These are phyloP conservation scores for Ceraclea dissimilis DNA, from an alignment of 2,888 invertebrate species.

Conservation along the genomic window DNA sequence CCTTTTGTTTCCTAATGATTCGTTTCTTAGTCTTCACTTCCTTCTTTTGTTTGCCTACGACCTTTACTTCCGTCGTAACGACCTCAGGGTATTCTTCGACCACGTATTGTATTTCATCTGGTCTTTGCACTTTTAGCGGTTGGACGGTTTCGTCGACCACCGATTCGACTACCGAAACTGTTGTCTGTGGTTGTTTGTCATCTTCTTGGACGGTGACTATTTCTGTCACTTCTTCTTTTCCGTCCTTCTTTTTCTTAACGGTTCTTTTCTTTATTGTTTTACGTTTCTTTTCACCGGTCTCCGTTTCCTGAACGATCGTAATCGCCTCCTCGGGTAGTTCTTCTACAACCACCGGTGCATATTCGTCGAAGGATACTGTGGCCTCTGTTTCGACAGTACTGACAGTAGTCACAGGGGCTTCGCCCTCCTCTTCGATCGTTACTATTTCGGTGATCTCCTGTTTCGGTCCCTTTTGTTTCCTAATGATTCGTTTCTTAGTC, in stretches of 20 bases:
- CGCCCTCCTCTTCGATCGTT: conserved; percentile 37
- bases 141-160: background rate
- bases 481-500: conserved; percentile 29
- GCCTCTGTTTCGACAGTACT: background rate
- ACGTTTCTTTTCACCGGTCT: conserved; percentile 37
- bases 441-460: conserved; percentile 35
- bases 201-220: conserved; percentile 31
- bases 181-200: conserved; percentile 24
- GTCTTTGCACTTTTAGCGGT: background rate
- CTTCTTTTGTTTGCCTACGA: conserved; percentile 26
- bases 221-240: conserved; percentile 32
- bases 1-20: conserved; percentile 29
- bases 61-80: conserved; percentile 1
- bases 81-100: conserved; percentile 10
- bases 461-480: conserved; percentile 28
- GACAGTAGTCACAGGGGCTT: conserved; percentile 32
- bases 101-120: background rate
- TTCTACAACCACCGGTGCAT: conserved; percentile 29
- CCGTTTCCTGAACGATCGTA: conserved; percentile 38
- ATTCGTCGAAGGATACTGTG: no score
- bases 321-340: conserved; percentile 36
- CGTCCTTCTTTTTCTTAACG: conserved; percentile 25
- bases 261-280: conserved; percentile 29
- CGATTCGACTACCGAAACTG: conserved; percentile 27
- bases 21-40: conserved; percentile 31